Evolutionary conservation across 2,888 invertebrate genomes (phyloP), one percentile per base, ranked within the genome.

Genomic region (Tenthredo amoena): DNA sequence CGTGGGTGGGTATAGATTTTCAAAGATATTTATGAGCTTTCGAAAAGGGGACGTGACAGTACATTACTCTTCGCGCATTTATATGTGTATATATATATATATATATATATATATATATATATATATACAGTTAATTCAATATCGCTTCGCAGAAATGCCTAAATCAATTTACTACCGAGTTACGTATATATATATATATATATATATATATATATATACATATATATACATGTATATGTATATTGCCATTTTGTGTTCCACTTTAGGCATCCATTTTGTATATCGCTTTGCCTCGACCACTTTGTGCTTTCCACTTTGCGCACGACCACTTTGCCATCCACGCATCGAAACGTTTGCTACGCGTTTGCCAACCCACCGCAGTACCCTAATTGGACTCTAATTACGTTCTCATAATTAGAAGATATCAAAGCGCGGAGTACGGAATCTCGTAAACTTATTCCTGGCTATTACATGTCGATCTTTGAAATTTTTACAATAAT

Each of bases 331-430:
- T 50, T 50, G 55, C n/a, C 31, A 77, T 77, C 50, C 34, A 31
- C 50, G 50, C 47, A 74, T 74, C 34, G 77, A 55, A 55, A 77
- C 31, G 77, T 55, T 50, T 55, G 18, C n/a, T n/a, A 34, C 50
- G 47, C n/a, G 50, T 77, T 34, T 50, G 77, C 18, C 43, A 50
- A 47, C 50, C 47, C 50, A 43, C 74, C 43, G 68, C 68, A 68
- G 34, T 26, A 31, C 10, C 43, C 62, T 81, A 81, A 81, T 81
- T 81, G n/a, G 21, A 15, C 58, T 58, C 37, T 81, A 81, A 81
- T 81, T 62, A 81, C 58, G 81, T 81, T 62, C 58, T 81, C 37
- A 40, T 81, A 37, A 81, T 62, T 81, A 81, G 21, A 62, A 81
- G 81, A 81, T 81, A 81, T 62, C 81, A 81, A 81, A 81, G 81